A percentile compares a stretch with the other conserved stretches of the same genome.
phyloP scores from a whole-genome alignment of 2,113 vertebrate genomes.

The Otocyon megalotis region DNA sequence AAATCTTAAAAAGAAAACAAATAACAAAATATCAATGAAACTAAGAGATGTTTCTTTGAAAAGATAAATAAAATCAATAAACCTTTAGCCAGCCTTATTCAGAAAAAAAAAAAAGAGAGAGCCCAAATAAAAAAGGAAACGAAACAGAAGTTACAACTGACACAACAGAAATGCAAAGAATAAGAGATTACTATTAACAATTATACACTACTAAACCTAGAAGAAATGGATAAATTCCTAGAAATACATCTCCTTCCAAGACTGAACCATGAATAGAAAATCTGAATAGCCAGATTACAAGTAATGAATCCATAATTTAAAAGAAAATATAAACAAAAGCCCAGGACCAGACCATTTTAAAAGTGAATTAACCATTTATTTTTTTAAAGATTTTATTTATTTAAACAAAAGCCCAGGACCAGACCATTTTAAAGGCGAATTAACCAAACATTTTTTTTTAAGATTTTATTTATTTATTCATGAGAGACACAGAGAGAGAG shows the following conservation, averaged over 20 bases:
- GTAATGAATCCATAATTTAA: background rate
- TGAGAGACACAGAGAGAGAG: too few relatives aligned
- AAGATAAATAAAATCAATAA: background rate
- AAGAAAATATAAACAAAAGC: background rate
- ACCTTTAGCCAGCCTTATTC: background rate
- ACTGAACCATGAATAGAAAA: background rate
- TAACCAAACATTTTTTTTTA: background rate
- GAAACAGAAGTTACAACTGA: background rate
- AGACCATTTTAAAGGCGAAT: background rate
- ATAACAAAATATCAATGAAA: background rate
- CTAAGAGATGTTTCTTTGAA: background rate
- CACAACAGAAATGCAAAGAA: background rate
- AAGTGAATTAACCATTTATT: too few relatives aligned
- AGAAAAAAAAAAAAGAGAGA: background rate
- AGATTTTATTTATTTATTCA: too few relatives aligned
- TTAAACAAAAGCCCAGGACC: background rate
- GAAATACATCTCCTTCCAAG: background rate
- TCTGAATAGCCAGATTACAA: background rate
- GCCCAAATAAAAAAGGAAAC: background rate
- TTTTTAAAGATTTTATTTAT: too few relatives aligned
- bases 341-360: background rate
- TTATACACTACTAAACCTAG: background rate
- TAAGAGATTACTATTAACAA: background rate
- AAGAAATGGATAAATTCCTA: background rate
- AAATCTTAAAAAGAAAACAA: background rate